Percentiles rank a stretch among this genome's conserved stretches.
Conservation (phyloP, 2,113 vertebrate genomes). For the Edolisoma coerulescens region DNA sequence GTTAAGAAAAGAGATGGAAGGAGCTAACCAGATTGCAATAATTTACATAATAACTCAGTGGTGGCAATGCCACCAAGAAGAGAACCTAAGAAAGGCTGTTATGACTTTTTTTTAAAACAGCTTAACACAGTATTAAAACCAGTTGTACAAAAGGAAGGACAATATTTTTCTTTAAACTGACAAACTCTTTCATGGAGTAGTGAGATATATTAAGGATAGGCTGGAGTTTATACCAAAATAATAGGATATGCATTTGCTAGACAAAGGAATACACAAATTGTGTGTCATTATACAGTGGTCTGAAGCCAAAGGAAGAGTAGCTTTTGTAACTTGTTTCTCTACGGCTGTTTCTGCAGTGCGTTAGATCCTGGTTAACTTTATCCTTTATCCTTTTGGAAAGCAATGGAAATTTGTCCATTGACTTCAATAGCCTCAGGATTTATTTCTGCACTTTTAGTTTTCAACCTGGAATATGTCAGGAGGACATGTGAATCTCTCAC, state of each 20-base stretch:
- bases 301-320: not conserved
- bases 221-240: slow-evolving; percentile 3
- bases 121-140: slow-evolving; percentile 54
- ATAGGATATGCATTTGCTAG: not conserved
- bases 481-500: not conserved
- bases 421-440: not conserved
- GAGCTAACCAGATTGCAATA: slow-evolving; percentile 79
- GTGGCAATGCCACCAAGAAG: slow-evolving; percentile 62
- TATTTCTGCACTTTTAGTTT: not conserved
- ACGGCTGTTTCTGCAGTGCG: not conserved
- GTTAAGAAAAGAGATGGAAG: slow-evolving; percentile 72
- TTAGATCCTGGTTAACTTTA: not conserved
- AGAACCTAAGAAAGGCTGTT: slow-evolving; percentile 56
- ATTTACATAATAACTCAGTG: slow-evolving; percentile 82
- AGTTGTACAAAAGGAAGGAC: slow-evolving; percentile 45
- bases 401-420: not conserved
- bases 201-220: not conserved
- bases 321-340: not conserved
- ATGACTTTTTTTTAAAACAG: slow-evolving; percentile 58
- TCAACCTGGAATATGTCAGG: not conserved
- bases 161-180: slow-evolving; percentile 69
- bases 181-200: not conserved
- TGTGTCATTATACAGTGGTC: not conserved
- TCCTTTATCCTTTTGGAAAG: not conserved
- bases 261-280: not conserved